Evolutionary conservation across 2,888 invertebrate genomes (phyloP).

Genomic region (Lapara coniferarum): DNA sequence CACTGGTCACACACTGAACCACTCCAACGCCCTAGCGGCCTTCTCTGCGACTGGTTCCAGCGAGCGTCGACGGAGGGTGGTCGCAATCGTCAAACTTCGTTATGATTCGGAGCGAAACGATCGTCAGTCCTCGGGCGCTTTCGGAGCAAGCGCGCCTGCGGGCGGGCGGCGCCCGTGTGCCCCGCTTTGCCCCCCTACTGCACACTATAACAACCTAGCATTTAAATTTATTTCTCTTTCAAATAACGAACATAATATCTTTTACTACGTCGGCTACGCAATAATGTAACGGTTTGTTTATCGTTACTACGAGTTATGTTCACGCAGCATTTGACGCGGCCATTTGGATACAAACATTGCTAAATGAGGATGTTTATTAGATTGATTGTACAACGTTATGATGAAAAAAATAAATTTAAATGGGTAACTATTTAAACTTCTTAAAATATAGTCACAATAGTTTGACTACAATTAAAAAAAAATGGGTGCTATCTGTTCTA

Average conservation of each 20-base stretch:
- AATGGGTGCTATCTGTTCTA: too few relatives aligned
- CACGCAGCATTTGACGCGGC: neutral
- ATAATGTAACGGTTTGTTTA: conserved; percentile 30
- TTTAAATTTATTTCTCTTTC: conserved; percentile 66
- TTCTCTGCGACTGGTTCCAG: conserved; percentile 79
- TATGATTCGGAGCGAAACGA: conserved; percentile 78
- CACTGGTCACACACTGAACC: conserved; percentile 69
- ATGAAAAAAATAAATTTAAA: too few relatives aligned
- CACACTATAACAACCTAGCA: conserved; percentile 62
- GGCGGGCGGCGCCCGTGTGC: conserved; percentile 75
- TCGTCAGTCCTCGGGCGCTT: conserved; percentile 76
- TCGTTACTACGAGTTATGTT: conserved; percentile 19
- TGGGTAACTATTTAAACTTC: too few relatives aligned
- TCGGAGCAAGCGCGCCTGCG: conserved; percentile 81
- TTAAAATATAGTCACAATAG: too few relatives aligned
- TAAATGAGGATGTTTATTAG: neutral
- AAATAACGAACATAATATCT: conserved; percentile 49
- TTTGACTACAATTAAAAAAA: too few relatives aligned
- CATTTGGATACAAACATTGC: neutral
- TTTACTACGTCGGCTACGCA: conserved; percentile 29
- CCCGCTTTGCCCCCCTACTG: conserved; percentile 64
- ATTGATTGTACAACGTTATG: too few relatives aligned
- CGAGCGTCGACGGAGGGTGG: conserved; percentile 79
- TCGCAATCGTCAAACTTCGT: conserved; percentile 80
- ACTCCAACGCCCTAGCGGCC: conserved; percentile 79